Conservation (phyloP, 2,113 vertebrate species). For the Poeciliopsis occidentalis region DNA sequence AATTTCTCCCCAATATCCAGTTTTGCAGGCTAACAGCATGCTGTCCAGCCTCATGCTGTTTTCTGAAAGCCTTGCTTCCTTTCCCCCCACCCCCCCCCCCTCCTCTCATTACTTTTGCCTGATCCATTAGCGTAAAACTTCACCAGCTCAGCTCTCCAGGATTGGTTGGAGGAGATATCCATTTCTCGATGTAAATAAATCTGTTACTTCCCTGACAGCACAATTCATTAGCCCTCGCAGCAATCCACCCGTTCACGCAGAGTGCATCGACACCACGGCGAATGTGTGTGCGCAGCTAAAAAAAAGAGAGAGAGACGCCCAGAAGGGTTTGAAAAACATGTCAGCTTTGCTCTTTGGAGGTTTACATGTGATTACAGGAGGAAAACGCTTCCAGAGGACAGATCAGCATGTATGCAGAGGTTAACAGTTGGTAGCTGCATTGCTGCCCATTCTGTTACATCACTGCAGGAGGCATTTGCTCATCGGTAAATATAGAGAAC, state of each 20-base stretch:
- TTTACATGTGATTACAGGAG: constrained; percentile 49
- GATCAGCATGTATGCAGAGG: constrained; percentile 13
- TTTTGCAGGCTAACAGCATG: constrained; percentile 4
- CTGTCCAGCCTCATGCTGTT: constrained; percentile 16
- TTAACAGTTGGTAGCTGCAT: constrained; percentile 37
- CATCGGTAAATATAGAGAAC: not conserved
- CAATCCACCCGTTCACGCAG: constrained; percentile 59
- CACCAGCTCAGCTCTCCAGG: constrained; percentile 45
- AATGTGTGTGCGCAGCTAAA: constrained; percentile 33
- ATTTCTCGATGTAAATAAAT: constrained; percentile 74
- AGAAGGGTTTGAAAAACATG: constrained; percentile 42
- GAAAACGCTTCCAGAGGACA: constrained; percentile 43
- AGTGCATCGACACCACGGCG: constrained; percentile 47
- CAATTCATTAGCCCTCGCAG: constrained; percentile 72
- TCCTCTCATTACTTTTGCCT: constrained; percentile 21
- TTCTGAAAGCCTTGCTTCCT: constrained; percentile 20
- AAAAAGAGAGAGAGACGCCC: not conserved
- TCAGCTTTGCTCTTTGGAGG: constrained; percentile 56
- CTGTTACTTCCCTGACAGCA: constrained; percentile 72
- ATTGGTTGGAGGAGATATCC: constrained; percentile 53
- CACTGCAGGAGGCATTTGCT: constrained; percentile 1
- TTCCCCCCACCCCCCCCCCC: not conserved
- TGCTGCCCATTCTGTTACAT: constrained; percentile 20
- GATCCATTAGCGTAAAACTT: constrained; percentile 52
- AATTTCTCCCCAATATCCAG: constrained; percentile 46